phyloP scores from a whole-genome alignment of 1,140 invertebrate species.

The Eupristina koningsbergeri region DNA sequence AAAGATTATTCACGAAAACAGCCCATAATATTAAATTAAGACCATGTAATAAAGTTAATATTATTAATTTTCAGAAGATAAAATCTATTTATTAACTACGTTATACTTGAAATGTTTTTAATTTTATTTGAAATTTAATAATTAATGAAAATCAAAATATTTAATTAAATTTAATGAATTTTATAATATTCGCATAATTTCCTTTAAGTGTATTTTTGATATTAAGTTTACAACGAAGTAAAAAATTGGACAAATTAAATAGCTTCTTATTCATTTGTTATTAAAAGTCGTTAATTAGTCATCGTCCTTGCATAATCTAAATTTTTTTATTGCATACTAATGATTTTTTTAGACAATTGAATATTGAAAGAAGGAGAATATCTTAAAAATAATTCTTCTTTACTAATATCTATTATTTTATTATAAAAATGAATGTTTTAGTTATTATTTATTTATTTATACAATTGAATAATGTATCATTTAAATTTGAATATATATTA shows the following conservation, averaged over 20 bases:
- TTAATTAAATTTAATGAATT: neutral
- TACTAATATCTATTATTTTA: too few species aligned
- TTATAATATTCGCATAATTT: neutral
- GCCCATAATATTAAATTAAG: neutral
- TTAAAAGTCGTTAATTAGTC: neutral
- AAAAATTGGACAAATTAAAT: neutral
- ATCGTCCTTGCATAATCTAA: neutral
- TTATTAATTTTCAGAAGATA: neutral
- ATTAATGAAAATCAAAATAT: too few species aligned
- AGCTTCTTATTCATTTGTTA: neutral
- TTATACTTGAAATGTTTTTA: too few species aligned
- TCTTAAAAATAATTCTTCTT: too few species aligned
- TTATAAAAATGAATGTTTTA: too few species aligned
- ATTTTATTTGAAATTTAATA: too few species aligned
- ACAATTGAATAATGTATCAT: too few species aligned
- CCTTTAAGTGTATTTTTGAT: neutral
- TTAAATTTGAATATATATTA: too few species aligned
- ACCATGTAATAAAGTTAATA: neutral
- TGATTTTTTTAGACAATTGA: too few species aligned
- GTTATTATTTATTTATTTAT: too few species aligned
- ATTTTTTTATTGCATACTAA: neutral
- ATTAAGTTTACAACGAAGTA: neutral
- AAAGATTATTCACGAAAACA: neutral
- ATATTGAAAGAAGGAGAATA: too few species aligned
- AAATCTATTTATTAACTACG: neutral